These are phyloP conservation scores for Passer montanus DNA, from an alignment of 2,113 vertebrate species.

Conservation along the genomic window DNA sequence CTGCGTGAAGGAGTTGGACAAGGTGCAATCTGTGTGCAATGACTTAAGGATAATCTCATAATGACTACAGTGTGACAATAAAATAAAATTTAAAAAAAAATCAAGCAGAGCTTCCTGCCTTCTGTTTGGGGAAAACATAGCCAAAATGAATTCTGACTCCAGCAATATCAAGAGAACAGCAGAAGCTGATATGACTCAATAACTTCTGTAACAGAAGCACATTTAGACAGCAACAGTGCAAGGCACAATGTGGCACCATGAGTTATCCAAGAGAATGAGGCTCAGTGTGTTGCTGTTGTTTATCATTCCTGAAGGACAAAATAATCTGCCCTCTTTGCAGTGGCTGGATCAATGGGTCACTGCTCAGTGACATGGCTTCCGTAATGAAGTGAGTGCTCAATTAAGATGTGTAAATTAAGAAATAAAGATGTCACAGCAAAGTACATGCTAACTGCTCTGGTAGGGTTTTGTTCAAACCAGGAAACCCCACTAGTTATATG, in stretches of 20 bases:
- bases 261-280: neutral
- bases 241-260: neutral
- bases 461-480: neutral
- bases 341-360: neutral
- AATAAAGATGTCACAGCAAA: neutral
- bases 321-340: neutral
- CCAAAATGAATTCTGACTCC: neutral
- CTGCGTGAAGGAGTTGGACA: neutral
- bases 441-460: neutral
- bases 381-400: neutral
- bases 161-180: neutral
- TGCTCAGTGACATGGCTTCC: neutral
- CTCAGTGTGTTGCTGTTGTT: neutral
- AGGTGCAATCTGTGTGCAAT: neutral
- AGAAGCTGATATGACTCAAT: neutral
- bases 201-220: neutral
- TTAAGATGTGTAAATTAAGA: neutral
- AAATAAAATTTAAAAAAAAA: neutral
- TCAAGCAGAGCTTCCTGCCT: neutral
- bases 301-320: neutral
- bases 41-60: neutral
- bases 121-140: neutral
- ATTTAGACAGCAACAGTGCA: neutral
- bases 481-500: neutral
- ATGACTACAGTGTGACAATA: neutral